These are phyloP conservation scores for Vannuccia rotundouncinata DNA, from an alignment of 2,888 invertebrate species.

Conservation along the genomic window DNA sequence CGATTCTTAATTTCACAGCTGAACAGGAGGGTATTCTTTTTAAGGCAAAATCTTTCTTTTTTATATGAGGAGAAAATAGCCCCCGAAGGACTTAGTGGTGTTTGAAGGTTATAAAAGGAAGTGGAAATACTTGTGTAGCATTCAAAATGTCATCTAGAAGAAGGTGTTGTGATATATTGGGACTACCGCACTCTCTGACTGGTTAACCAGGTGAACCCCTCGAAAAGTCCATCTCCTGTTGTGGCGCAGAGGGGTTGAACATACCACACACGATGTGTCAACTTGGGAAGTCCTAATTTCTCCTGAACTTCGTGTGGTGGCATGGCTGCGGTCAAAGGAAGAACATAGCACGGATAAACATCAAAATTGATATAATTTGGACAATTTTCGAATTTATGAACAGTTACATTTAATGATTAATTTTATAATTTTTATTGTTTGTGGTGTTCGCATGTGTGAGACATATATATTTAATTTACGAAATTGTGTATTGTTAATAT, in stretches of 20 bases:
- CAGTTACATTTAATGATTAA: too few species aligned
- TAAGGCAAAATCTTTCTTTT: not conserved
- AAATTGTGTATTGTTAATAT: too few species aligned
- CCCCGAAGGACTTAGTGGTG: not conserved
- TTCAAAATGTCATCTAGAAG: not conserved
- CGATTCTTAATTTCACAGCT: not conserved
- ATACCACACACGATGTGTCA: constrained; percentile 88
- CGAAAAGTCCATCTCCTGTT: constrained; percentile 91
- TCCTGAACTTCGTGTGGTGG: constrained; percentile 99
- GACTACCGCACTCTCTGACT: not conserved
- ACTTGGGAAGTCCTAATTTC: constrained; percentile 90
- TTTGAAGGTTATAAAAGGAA: not conserved
- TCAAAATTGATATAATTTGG: too few species aligned
- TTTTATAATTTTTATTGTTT: too few species aligned
- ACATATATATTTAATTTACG: too few species aligned
- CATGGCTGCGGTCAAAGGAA: too few species aligned
- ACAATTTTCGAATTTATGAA: too few species aligned
- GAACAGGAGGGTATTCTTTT: not conserved
- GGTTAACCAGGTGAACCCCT: constrained; percentile 97
- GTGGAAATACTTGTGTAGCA: not conserved
- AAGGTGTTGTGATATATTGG: not conserved
- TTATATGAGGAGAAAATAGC: not conserved
- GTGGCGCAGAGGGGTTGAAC: constrained; percentile 97
- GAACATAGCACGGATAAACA: too few species aligned
- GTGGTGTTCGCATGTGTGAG: too few species aligned